Base-by-base conservation (phyloP, 2,113 vertebrate genomes). In the Phylloscopus trochilus region DNA sequence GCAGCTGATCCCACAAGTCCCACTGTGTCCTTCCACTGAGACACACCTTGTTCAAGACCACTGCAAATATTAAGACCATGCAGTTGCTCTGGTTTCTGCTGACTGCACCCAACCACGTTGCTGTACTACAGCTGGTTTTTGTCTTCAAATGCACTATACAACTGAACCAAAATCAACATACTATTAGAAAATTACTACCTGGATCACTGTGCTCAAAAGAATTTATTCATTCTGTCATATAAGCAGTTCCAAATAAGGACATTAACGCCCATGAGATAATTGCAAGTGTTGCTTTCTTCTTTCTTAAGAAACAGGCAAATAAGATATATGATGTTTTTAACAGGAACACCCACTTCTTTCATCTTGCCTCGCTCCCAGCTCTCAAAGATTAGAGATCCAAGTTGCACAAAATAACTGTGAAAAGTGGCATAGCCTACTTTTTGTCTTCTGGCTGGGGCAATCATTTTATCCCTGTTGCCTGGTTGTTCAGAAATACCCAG, bases 181-280 rank as follows among this genome's bases (percentile, higher is more conserved):
- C 14, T 84, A 12, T 28, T 78, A 92, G 60, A 84, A 81, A 88
- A 87, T 87, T 66, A 85, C 31, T 90, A 49, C 60, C 85, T 92
- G 24, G 11, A 69, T 70, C 75, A 56, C 67, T 72, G 46, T 53
- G 81, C 60, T 94, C 74, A 86, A 95, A 97, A 85, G 52, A 46
- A 37, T 87, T 96, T 93, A 95, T 96, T 93, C 82, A 56, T 96
- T 95, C 92, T 94, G 55, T 83, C 85, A 79, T 58, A 86, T 20
- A 80, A 94, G 82, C 77, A 81, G 70, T 94, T 96, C 51, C 87
- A 84, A 87, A 72, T 64, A 86, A 74, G 70, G 70, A 95, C 76
- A 82, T 51, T 69, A 67, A 82, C 56, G 44, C 86, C 86, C 90
- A 88, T 39, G 55, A 81, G 44, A 60, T 64, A 89, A 95, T 23